Conservation (phyloP, 2,113 vertebrate genomes). For the Castor canadensis region DNA sequence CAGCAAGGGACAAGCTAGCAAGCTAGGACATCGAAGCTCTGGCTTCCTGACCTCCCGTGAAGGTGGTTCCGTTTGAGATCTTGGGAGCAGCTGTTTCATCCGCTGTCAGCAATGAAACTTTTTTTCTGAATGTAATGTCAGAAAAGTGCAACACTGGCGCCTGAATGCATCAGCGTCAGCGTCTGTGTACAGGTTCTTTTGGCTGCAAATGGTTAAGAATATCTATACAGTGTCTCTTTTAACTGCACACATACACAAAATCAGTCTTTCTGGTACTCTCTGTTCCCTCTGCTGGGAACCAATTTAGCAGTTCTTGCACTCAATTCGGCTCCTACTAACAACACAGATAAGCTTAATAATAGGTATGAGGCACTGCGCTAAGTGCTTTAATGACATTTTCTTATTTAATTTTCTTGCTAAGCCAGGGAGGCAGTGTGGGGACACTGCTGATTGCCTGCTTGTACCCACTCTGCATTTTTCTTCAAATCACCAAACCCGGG, state of each 20-base stretch:
- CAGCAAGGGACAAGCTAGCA: background rate
- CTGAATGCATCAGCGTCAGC: background rate
- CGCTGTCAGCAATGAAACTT: background rate
- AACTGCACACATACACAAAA: background rate
- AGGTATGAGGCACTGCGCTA: background rate
- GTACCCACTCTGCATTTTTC: background rate
- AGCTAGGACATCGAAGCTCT: background rate
- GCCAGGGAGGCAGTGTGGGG: background rate
- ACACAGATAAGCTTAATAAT: conserved; percentile 34
- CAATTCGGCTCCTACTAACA: conserved; percentile 28
- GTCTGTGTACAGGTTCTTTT: background rate
- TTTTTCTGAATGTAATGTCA: background rate
- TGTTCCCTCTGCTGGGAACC: conserved; percentile 30
- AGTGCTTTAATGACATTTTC: conserved; percentile 25
- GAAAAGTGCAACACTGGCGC: no score
- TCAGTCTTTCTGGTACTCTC: background rate
- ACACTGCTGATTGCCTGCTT: no score
- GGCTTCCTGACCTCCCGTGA: background rate
- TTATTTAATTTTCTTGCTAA: conserved; percentile 47
- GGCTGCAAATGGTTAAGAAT: conserved; percentile 26
- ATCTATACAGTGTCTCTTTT: background rate
- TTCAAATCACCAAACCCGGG: background rate
- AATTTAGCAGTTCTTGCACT: conserved; percentile 45
- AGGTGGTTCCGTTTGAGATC: background rate
- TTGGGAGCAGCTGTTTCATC: background rate